Evolutionary conservation across 1,140 invertebrate genomes (phyloP), one percentile per base, ranked within the genome.

Genomic region (Ceratina australensis): DNA sequence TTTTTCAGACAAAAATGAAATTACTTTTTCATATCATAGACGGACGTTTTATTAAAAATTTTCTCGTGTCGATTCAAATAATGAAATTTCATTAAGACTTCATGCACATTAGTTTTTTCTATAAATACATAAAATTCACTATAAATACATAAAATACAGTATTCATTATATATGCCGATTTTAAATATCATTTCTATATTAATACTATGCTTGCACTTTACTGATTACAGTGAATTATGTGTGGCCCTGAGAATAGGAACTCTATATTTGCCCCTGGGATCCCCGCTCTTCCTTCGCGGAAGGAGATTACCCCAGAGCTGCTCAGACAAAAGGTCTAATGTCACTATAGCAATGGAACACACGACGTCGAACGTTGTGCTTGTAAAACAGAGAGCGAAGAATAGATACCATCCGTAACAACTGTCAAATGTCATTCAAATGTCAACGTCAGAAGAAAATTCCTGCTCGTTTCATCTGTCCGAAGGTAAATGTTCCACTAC

Each of bases 341-440:
- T 69, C 47, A 13, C 12, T 28, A 42, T 47, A 42, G 18, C 26
- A 12, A 54, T 26, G n/a, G 13, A 22, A 63, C 13, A 26, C 22
- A 26, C 47, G 18, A 7, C 26, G 52, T 71, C 26, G 50, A 76
- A 50, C 15, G 50, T 69, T 71, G 15, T 22, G 42, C 15, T 24
- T 16, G 57, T n/a, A 33, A 10, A 42, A 42, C 33, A 42, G 33
- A 42, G 12, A 20, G 12, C 16, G 12, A 50, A n/a, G 28, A 22
- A 67, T 67, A 56, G 64, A 26, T 2, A 20, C 26, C 3, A 42
- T 10, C 20, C 16, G 4, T 54, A 28, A 57, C 33, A n/a, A 20
- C 0, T 52, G 24, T 63, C 57, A 77, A 77, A 77, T 77, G 74
- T 71, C 74, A 71, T 12, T 10, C 56, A 77, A 77, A 77, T 77